Percentiles rank a stretch among this genome's conserved stretches.
Conservation (phyloP, 2,888 invertebrate genomes). For the Machimus rusticus region DNA sequence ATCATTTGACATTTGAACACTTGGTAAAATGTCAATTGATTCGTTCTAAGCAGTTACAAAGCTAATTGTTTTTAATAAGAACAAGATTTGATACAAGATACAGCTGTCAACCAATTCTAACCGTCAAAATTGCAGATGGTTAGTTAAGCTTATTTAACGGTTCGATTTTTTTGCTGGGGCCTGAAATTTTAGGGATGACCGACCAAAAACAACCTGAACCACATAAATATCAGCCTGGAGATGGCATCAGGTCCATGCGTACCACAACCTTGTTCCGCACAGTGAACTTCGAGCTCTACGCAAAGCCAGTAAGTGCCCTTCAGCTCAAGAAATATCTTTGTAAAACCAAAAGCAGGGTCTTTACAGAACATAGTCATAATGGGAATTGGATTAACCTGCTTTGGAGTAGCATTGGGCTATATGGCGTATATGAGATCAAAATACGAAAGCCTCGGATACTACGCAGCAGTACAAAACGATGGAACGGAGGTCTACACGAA, state of each 20-base stretch:
- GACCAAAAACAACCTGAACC: not conserved
- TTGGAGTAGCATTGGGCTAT: slow-evolving; percentile 79
- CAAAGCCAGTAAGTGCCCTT: slow-evolving; percentile 77
- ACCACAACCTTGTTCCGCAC: slow-evolving; percentile 80
- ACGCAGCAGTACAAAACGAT: slow-evolving; percentile 79
- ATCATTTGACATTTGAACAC: not conserved
- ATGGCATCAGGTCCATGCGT: slow-evolving; percentile 77
- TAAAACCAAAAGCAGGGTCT: not conserved
- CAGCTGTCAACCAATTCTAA: not conserved
- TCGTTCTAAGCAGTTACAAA: not conserved
- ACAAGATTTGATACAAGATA: not conserved
- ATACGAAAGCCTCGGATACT: slow-evolving; percentile 81
- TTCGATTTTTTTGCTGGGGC: not conserved
- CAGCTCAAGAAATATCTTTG: not conserved
- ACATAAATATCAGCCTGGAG: slow-evolving; percentile 67
- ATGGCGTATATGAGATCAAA: slow-evolving; percentile 85
- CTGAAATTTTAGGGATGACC: not conserved
- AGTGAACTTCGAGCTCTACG: slow-evolving; percentile 89
- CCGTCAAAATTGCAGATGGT: not conserved
- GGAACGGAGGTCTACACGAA: slow-evolving; percentile 78
- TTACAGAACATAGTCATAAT: slow-evolving; percentile 86
- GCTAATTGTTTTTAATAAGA: not conserved
- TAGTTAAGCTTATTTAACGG: not conserved
- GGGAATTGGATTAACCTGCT: slow-evolving; percentile 79
- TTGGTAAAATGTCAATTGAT: not conserved